Evolutionary conservation across 2,888 invertebrate species (phyloP).

Genomic region (Erebia epiphron): DNA sequence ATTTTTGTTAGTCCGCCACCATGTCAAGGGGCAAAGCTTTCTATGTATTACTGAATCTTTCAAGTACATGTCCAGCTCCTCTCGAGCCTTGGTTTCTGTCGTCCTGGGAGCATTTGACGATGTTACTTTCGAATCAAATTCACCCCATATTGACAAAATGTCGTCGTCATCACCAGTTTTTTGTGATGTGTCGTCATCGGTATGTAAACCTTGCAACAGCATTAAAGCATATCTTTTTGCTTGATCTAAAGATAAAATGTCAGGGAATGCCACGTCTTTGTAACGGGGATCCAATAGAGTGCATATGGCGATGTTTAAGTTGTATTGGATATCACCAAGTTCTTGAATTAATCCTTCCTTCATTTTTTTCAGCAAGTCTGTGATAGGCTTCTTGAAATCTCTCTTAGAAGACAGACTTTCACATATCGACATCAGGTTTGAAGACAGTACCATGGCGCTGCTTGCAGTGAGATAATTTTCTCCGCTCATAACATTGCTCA

Average conservation of each 20-base stretch:
- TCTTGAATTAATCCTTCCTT: background rate
- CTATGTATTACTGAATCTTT: background rate
- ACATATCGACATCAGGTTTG: background rate
- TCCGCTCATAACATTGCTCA: background rate
- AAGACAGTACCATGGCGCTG: background rate
- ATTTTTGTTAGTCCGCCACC: background rate
- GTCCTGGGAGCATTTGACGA: background rate
- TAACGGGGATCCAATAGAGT: background rate
- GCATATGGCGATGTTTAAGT: background rate
- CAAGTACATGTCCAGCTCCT: background rate
- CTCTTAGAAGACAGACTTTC: background rate
- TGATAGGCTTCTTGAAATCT: background rate
- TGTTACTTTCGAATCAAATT: background rate
- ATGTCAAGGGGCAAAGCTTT: background rate
- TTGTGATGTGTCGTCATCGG: background rate
- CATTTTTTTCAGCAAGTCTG: background rate
- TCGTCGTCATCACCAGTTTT: background rate
- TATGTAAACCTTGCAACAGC: background rate
- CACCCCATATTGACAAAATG: background rate
- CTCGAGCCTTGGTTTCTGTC: background rate
- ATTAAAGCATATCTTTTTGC: background rate
- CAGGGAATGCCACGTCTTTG: background rate
- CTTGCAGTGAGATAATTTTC: slow-evolving; percentile 1
- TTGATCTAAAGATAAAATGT: background rate
- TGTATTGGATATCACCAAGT: background rate